These are phyloP conservation scores for Tenthredo mesomela DNA, from an alignment of 2,888 invertebrate genomes.

Conservation along the genomic window DNA sequence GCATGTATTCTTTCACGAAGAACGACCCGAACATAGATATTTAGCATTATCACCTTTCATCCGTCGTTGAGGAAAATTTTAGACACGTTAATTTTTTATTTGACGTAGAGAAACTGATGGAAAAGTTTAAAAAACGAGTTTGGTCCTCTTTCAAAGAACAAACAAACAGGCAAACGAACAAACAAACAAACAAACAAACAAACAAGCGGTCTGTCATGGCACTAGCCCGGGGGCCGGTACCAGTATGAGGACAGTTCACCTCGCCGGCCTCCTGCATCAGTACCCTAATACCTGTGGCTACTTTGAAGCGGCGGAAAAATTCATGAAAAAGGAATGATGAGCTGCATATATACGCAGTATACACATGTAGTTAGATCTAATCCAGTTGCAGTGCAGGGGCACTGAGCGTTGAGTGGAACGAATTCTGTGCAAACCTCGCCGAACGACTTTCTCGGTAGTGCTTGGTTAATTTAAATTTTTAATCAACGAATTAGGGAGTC, in stretches of 20 bases:
- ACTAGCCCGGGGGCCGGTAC: slow-evolving; percentile 9
- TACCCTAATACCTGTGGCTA: slow-evolving; percentile 39
- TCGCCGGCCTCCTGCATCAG: background rate
- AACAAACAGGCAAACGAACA: slow-evolving; percentile 34
- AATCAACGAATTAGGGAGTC: slow-evolving; percentile 46
- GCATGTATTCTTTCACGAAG: background rate
- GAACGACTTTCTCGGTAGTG: slow-evolving; percentile 18
- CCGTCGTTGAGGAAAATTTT: background rate
- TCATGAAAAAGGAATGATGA: background rate
- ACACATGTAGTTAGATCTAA: background rate
- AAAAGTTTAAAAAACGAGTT: slow-evolving; percentile 26
- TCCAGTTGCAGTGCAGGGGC: background rate
- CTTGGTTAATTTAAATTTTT: slow-evolving; percentile 46
- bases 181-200: background rate
- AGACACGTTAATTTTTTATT: background rate
- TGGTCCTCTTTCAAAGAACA: slow-evolving; percentile 22
- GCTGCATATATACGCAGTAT: background rate
- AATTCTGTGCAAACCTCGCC: background rate
- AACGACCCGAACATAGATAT: background rate
- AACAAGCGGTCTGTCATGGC: background rate
- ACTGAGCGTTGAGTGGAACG: background rate
- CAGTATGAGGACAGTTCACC: background rate
- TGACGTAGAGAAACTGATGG: slow-evolving; percentile 3
- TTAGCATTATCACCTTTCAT: background rate
- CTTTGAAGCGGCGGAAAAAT: slow-evolving; percentile 22